Evolutionary conservation across 2,888 invertebrate species (phyloP), one percentile per base, ranked within the genome.

Genomic region (Drosophila meridionalis): DNA sequence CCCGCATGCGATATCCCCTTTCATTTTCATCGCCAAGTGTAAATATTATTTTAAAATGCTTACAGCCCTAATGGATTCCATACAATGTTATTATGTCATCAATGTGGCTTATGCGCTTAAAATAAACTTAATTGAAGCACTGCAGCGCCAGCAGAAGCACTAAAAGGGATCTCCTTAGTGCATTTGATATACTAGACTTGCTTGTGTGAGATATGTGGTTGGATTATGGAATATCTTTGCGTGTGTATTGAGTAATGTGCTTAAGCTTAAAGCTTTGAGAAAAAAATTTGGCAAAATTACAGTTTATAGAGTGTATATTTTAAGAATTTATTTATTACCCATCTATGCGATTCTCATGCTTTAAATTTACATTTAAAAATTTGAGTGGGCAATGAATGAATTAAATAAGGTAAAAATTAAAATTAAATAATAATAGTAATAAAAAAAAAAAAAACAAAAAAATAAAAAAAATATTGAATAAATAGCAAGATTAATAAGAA

Each of bases 1-100:
- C 86, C 86, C 80, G 63, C 73, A 83, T 83, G 50, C 65, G 45
- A 58, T 61, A 65, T 71, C 47, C 83, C 53, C 64, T 79, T 75
- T 55, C 80, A 32, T 47, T 66, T 55, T 43, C 52, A 63, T 43
- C 14, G 34, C 53, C 28, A 8, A 61, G 63, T 69, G 79, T 69
- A 82, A 79, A 78, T 67, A 74, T 62, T 52, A 34, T 36, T 52
- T 50, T 34, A 42, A 75, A 69, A 60, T 48, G 68, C 56, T 57
- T 57, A 60, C 56, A 57, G 48, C 57, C 63, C 26, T 71, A 76
- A 78, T 78, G 71, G 67, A 71, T 64, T 78, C 62, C 55, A 53
- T 42, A 76, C 61, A 61, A 53, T 64, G 61, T 52, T 76, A 76
- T 78, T 76, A 78, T 78, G 77, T 80, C 81, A 80, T 78, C 77